Percentiles rank a stretch among this genome's conserved stretches.
Evolutionary conservation across 1,140 invertebrate genomes (phyloP).

Genomic region (Lysiphlebus fabarum): DNA sequence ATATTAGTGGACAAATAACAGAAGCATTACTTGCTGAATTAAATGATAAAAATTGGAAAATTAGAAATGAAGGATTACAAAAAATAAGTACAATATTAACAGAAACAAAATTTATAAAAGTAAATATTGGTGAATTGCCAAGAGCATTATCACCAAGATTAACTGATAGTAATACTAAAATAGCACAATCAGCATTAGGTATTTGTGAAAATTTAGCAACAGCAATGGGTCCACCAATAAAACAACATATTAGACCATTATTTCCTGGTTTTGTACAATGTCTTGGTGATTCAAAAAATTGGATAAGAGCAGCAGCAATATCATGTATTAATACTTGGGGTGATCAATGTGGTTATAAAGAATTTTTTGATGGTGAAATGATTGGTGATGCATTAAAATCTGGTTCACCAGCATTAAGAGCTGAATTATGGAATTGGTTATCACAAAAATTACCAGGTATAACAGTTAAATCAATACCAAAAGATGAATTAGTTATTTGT

Average conservation of each 20-base stretch:
- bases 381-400: conserved; percentile 79
- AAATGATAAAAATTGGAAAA: conserved; percentile 93
- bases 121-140: conserved; percentile 79
- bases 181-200: conserved; percentile 76
- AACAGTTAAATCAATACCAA: conserved; percentile 68
- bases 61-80: conserved; percentile 77
- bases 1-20: conserved; percentile 84
- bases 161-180: conserved; percentile 86
- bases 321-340: conserved; percentile 81
- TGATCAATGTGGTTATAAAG: conserved; percentile 73
- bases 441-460: conserved; percentile 74
- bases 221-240: conserved; percentile 78
- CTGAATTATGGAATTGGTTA: conserved; percentile 82
- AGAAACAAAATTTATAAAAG: conserved; percentile 76
- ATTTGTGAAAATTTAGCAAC: conserved; percentile 77
- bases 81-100: conserved; percentile 74
- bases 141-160: conserved; percentile 72
- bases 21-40: conserved; percentile 78
- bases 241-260: conserved; percentile 74
- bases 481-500: conserved; percentile 77
- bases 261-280: conserved; percentile 81
- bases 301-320: conserved; percentile 74
- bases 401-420: conserved; percentile 78
- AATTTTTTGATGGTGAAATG: conserved; percentile 87
- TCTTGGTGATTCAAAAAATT: conserved; percentile 68